These are phyloP conservation scores for Meteorus sp. DNA, from an alignment of 1,140 invertebrate species.

Conservation along the genomic window DNA sequence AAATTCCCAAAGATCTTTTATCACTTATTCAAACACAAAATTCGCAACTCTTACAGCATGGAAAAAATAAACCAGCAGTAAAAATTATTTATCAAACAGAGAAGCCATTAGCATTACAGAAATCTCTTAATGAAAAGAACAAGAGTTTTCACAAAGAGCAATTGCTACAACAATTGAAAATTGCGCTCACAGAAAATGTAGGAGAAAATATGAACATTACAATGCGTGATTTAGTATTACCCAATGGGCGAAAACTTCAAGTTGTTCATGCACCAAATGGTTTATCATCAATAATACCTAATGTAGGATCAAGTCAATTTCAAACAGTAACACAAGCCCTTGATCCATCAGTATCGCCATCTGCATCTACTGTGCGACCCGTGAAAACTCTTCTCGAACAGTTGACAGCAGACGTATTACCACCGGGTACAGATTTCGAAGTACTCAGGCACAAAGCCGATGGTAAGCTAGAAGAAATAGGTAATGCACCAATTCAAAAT, in stretches of 20 bases:
- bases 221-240: slow-evolving; percentile 71
- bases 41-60: slow-evolving; percentile 34
- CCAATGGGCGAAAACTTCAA: slow-evolving; percentile 73
- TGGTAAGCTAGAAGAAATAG: slow-evolving; percentile 72
- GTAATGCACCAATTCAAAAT: slow-evolving; percentile 62
- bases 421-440: slow-evolving; percentile 76
- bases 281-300: slow-evolving; percentile 36
- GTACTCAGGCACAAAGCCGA: slow-evolving; percentile 72
- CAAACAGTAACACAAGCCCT: slow-evolving; percentile 31
- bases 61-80: slow-evolving; percentile 47
- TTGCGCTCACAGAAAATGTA: slow-evolving; percentile 70
- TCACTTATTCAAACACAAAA: slow-evolving; percentile 48
- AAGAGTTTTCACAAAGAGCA: slow-evolving; percentile 57
- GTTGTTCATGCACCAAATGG: slow-evolving; percentile 60
- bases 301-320: slow-evolving; percentile 28
- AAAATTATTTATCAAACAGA: slow-evolving; percentile 54
- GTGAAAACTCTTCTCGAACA: slow-evolving; percentile 69
- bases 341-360: slow-evolving; percentile 37
- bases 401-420: slow-evolving; percentile 73
- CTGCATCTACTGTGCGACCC: slow-evolving; percentile 60
- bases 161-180: slow-evolving; percentile 70
- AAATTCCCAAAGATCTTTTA: slow-evolving; percentile 44
- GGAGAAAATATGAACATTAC: slow-evolving; percentile 68
- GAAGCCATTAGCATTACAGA: slow-evolving; percentile 30
- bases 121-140: background rate